These are phyloP conservation scores for Elgonia sp. DNA, from an alignment of 2,888 invertebrate species.

Conservation along the genomic window DNA sequence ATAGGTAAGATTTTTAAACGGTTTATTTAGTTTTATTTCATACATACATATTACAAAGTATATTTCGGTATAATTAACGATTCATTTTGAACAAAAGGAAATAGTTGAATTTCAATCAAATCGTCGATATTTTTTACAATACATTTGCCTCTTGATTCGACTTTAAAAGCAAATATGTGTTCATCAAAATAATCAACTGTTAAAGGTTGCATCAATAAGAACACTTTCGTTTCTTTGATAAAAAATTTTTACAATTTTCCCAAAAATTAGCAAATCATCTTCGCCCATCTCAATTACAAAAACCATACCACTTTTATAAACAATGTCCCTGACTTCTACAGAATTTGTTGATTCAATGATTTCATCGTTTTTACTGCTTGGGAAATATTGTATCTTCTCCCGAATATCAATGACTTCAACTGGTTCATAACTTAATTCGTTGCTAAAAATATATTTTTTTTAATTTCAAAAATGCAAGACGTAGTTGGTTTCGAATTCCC, in stretches of 20 bases:
- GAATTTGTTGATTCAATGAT: constrained; percentile 14
- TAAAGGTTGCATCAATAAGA: constrained; percentile 40
- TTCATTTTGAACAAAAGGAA: constrained; percentile 24
- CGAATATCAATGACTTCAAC: constrained; percentile 27
- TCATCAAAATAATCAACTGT: constrained; percentile 26
- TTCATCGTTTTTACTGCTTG: neutral
- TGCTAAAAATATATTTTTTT: constrained; percentile 10
- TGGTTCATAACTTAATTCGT: constrained; percentile 32
- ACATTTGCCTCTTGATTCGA: neutral
- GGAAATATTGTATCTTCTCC: constrained; percentile 48
- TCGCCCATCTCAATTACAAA: constrained; percentile 33
- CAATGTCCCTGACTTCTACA: constrained; percentile 11
- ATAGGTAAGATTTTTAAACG: too few relatives aligned
- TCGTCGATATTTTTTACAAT: constrained; percentile 35
- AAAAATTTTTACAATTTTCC: constrained; percentile 42
- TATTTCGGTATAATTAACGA: constrained; percentile 38
- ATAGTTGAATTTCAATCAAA: constrained; percentile 30
- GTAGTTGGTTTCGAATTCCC: constrained; percentile 45
- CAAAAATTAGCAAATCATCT: constrained; percentile 31
- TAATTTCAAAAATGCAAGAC: constrained; percentile 44
- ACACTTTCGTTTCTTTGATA: constrained; percentile 1
- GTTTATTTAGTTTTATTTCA: too few relatives aligned
- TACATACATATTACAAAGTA: constrained; percentile 25
- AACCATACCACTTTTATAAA: constrained; percentile 37
- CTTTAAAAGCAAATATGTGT: constrained; percentile 38